Conservation (phyloP, 2,888 invertebrate genomes). For the Scaptomyza cyrtandrae region DNA sequence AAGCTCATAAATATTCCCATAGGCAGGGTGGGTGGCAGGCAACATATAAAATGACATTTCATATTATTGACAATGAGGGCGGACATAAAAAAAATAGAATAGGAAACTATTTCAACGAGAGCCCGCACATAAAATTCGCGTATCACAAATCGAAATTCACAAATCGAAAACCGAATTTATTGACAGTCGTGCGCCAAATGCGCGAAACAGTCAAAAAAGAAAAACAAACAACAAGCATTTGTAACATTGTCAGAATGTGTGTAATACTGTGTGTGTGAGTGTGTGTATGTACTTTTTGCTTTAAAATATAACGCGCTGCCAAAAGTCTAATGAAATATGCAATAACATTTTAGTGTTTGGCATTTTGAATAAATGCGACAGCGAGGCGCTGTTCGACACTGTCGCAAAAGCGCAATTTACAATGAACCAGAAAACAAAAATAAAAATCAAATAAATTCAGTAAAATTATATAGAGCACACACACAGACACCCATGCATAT, state of each 20-base stretch:
- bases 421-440: slow-evolving; percentile 35
- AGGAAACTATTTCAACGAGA: slow-evolving; percentile 46
- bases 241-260: slow-evolving; percentile 68
- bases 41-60: slow-evolving; percentile 32
- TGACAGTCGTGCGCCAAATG: slow-evolving; percentile 71
- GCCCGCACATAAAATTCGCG: slow-evolving; percentile 53
- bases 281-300: slow-evolving; percentile 42
- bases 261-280: slow-evolving; percentile 1
- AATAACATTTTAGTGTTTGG: slow-evolving; percentile 76
- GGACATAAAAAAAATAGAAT: not conserved
- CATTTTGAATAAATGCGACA: slow-evolving; percentile 55
- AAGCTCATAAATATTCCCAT: slow-evolving; percentile 63
- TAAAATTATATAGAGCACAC: slow-evolving; percentile 10
- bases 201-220: slow-evolving; percentile 59
- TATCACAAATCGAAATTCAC: slow-evolving; percentile 61
- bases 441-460: slow-evolving; percentile 42
- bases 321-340: slow-evolving; percentile 80
- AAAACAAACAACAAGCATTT: slow-evolving; percentile 59
- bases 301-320: slow-evolving; percentile 64
- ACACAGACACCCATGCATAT: not conserved
- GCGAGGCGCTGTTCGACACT: slow-evolving; percentile 1
- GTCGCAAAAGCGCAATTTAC: slow-evolving; percentile 50
- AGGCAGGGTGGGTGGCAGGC: not conserved
- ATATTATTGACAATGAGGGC: slow-evolving; percentile 8
- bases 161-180: slow-evolving; percentile 77